A percentile compares a stretch with the other conserved stretches of the same genome.
These are phyloP conservation scores for Cyprichromis sp. DNA, from an alignment of 2,113 vertebrate species.

Conservation along the genomic window DNA sequence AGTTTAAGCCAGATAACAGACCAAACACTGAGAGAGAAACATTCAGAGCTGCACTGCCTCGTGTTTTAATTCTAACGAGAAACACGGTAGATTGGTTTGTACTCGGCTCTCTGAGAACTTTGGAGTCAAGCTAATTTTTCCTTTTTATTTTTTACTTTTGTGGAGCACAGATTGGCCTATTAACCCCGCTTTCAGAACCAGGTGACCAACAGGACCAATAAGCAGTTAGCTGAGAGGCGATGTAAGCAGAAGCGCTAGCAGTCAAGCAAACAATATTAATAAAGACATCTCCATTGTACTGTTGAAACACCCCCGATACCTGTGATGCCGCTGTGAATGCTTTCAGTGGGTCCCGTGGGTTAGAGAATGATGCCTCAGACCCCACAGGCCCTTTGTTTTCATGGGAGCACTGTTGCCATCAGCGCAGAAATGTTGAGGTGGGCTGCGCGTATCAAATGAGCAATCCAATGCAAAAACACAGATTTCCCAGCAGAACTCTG, in stretches of 20 bases:
- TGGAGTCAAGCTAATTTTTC: not conserved
- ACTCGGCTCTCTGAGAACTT: not conserved
- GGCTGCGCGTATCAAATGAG: fast-evolving
- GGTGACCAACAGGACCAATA: not conserved
- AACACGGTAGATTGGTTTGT: not conserved
- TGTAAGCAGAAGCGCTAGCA: not conserved
- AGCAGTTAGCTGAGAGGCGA: not conserved
- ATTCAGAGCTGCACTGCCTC: not conserved
- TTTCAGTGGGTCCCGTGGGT: not conserved
- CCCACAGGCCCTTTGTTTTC: not conserved
- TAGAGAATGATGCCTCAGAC: not conserved
- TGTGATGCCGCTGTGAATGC: not conserved
- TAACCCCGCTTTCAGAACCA: fast-evolving
- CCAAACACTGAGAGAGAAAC: not conserved
- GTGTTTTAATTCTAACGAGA: not conserved
- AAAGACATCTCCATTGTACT: not conserved
- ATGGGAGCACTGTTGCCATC: not conserved
- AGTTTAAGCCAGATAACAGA: not conserved
- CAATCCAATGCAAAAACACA: not conserved
- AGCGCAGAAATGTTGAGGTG: fast-evolving
- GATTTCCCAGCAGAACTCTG: not conserved
- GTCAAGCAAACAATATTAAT: not conserved
- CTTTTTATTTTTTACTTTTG: not conserved
- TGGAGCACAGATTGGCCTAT: not conserved
- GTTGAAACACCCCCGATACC: not conserved